phyloP scores from a whole-genome alignment of 2,888 invertebrate genomes.

The Drosophila infuscata region DNA sequence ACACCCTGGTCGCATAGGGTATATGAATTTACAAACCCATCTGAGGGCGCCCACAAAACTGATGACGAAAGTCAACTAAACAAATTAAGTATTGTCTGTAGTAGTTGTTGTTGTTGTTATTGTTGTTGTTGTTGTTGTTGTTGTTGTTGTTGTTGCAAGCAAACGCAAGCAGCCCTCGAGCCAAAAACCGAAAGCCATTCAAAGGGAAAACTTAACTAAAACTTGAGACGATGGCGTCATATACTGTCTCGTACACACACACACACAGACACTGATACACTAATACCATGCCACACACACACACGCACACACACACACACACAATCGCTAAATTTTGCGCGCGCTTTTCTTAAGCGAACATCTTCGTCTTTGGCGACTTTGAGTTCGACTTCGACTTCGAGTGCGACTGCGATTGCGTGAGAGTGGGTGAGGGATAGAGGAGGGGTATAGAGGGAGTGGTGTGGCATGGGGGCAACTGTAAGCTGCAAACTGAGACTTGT shows the following conservation, averaged over 20 bases:
- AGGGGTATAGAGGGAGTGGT: neutral
- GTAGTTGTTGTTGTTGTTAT: conserved; percentile 15
- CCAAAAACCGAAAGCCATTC: conserved; percentile 43
- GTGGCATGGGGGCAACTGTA: conserved; percentile 1
- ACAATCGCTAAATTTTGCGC: conserved; percentile 72
- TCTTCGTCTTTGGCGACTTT: conserved; percentile 68
- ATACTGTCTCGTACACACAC: conserved; percentile 17
- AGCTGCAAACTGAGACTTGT: conserved; percentile 3
- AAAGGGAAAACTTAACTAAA: conserved; percentile 51
- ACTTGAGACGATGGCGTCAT: conserved; percentile 64
- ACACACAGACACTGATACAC: neutral
- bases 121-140: conserved; percentile 16
- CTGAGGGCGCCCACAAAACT: conserved; percentile 41
- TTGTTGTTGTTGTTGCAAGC: conserved; percentile 32
- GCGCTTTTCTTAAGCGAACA: conserved; percentile 79
- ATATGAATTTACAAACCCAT: conserved; percentile 46
- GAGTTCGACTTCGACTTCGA: conserved; percentile 41
- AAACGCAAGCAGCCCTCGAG: conserved; percentile 35
- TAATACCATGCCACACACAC: neutral
- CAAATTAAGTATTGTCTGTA: conserved; percentile 48
- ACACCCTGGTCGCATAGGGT: conserved; percentile 22
- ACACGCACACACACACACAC: conserved; percentile 12
- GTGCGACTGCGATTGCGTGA: conserved; percentile 47
- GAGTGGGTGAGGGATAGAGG: neutral
- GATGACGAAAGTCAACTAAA: conserved; percentile 64